Evolutionary conservation across 2,888 invertebrate genomes (phyloP).

Genomic region (Drosophila falleni): DNA sequence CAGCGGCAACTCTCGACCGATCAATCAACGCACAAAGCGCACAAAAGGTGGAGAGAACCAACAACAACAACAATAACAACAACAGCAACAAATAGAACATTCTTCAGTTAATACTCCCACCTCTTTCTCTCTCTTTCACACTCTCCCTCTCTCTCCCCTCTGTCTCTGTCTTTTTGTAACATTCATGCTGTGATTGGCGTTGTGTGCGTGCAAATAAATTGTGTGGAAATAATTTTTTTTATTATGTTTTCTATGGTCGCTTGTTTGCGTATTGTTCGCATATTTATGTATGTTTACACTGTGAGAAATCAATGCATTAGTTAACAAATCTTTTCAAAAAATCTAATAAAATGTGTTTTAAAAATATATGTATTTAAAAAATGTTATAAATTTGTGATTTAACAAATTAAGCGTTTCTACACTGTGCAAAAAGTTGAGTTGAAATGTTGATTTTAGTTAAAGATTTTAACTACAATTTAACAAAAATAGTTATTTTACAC

Average conservation of each 20-base stretch:
- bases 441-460: not conserved
- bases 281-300: slow-evolving; percentile 46
- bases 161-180: slow-evolving; percentile 5
- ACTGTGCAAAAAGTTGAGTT: not conserved
- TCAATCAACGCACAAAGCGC: slow-evolving; percentile 54
- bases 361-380: not conserved
- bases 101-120: slow-evolving; percentile 15
- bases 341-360: not conserved
- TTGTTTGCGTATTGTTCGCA: slow-evolving; percentile 42
- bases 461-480: not conserved
- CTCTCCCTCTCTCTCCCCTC: not conserved
- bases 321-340: not conserved
- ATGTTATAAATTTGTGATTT: not conserved
- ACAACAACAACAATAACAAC: slow-evolving; percentile 11
- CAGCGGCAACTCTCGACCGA: slow-evolving; percentile 40
- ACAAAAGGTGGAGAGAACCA: slow-evolving; percentile 20
- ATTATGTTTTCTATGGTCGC: slow-evolving; percentile 41
- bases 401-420: not conserved
- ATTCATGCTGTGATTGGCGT: slow-evolving; percentile 48
- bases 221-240: slow-evolving; percentile 70
- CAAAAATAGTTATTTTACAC: not conserved
- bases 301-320: slow-evolving; percentile 26
- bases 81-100: slow-evolving; percentile 4
- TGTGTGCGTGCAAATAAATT: slow-evolving; percentile 70
- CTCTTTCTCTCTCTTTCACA: not conserved